phyloP scores from a whole-genome alignment of 2,113 vertebrate species.

The Pelecanoides urinatrix region DNA sequence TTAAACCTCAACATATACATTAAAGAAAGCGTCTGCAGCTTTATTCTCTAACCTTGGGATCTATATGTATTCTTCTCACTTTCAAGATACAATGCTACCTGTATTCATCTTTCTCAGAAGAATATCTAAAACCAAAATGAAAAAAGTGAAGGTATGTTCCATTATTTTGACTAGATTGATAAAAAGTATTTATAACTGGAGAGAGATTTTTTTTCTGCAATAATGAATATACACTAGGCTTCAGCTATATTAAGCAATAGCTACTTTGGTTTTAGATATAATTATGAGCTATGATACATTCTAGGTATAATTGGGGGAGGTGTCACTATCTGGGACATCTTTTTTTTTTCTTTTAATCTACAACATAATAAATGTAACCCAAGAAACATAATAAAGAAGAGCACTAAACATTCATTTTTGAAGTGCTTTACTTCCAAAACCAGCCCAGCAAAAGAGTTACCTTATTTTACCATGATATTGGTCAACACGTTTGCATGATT shows the following conservation, averaged over 20 bases:
- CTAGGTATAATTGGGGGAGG: fast-evolving
- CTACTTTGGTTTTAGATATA: not conserved
- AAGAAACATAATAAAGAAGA: fast-evolving
- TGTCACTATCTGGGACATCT: not conserved
- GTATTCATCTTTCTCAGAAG: not conserved
- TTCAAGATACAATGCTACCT: not conserved
- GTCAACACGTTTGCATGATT: not conserved
- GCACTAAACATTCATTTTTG: not conserved
- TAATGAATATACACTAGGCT: not conserved
- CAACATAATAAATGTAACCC: not conserved
- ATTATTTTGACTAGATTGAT: not conserved
- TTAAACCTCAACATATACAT: not conserved
- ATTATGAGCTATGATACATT: not conserved
- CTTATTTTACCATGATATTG: not conserved
- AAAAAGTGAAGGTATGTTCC: not conserved
- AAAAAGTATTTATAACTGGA: not conserved
- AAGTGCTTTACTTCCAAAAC: not conserved
- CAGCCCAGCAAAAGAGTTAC: fast-evolving
- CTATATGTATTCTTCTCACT: not conserved
- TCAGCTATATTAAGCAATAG: not conserved
- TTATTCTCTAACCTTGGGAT: not conserved
- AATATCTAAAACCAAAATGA: not conserved
- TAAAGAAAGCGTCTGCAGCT: not conserved
- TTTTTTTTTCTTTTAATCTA: not conserved
- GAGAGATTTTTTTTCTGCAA: not conserved